Base-by-base conservation (phyloP, 2,888 invertebrate species). In the Apomyelois bistriatella region DNA sequence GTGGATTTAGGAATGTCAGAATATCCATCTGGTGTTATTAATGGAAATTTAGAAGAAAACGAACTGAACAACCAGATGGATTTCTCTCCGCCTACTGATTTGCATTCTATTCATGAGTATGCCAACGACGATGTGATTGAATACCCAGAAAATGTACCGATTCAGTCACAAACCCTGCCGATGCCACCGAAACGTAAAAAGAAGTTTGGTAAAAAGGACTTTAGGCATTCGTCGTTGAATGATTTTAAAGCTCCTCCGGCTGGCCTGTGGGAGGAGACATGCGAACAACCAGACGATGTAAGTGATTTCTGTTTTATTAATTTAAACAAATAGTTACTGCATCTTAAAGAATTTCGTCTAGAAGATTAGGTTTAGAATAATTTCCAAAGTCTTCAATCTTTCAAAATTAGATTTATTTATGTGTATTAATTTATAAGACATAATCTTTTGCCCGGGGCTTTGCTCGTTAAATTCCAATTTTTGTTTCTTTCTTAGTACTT, bases 61-160 rank as follows among this genome's bases (percentile, higher is more conserved):
- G 72, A 77, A 58, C 38, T 76, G 56, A 66, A 83, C 66, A 68
- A 73, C 69, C 62, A 87, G 55, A 81, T 91, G 47, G 90, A 90
- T 52, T 80, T 81, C 49, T 71, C 74, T 16, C 79, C 78, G 10
- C 58, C 72, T 1, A 75, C 67, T 17, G 88, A 88, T 67, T 73
- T 88, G 52, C 80, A 80, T 58, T 88, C 86, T 41, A 86, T 86
- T 50, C 83, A 89, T 55, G 87, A 88, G 61, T 89, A 89, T 64
- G 85, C 86, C 17, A 85, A 86, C 55, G 92, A 92, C 69, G 85
- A 91, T 56, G 84, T 90, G 1, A 90, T 90, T 50, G 91, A 92
- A 60, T 92, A 92, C 62, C 91, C 91, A 0, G 90, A 92, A 30
- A 88, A 87, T 58, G 61, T 82, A n/a, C 79, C 80, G 0, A 74